These are phyloP conservation scores for Eriocheir sinensis DNA, from an alignment of 1,140 invertebrate genomes.

Conservation along the genomic window DNA sequence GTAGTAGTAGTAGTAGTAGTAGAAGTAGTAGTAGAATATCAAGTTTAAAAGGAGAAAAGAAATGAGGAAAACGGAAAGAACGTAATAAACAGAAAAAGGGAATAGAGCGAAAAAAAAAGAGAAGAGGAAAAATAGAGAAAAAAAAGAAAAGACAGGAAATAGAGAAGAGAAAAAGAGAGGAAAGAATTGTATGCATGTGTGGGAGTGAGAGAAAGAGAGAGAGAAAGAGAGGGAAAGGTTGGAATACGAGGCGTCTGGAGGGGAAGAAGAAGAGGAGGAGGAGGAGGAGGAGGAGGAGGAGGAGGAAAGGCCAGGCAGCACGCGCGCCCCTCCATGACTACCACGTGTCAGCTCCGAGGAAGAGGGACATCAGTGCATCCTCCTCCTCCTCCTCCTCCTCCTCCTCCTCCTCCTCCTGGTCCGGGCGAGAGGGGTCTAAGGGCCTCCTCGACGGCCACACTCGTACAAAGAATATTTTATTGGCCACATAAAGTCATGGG, in stretches of 20 bases:
- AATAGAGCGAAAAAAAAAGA: conserved; percentile 32
- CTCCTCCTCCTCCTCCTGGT: not conserved
- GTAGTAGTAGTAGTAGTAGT: not conserved
- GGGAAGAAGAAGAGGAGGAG: not conserved
- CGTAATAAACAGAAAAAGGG: not conserved
- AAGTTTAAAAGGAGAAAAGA: not conserved
- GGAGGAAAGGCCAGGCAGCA: not conserved
- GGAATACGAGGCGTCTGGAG: not conserved
- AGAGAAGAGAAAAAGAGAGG: not conserved
- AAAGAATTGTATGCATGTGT: not conserved
- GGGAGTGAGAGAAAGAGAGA: not conserved
- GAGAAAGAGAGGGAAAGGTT: too few species aligned
- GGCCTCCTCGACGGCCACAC: not conserved
- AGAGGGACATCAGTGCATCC: not conserved
- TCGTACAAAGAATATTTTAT: conserved; percentile 55
- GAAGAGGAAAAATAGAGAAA: conserved; percentile 38
- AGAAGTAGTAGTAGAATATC: not conserved
- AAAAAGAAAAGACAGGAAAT: not conserved
- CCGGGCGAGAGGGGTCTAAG: conserved; percentile 19
- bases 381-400: not conserved
- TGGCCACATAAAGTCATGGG: conserved; percentile 33
- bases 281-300: not conserved
- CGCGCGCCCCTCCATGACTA: conserved; percentile 42
- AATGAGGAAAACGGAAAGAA: not conserved
- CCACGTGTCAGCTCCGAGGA: not conserved